These are phyloP conservation scores for Lophius americanus DNA, from an alignment of 2,797 vertebrate genomes.

Conservation along the genomic window DNA sequence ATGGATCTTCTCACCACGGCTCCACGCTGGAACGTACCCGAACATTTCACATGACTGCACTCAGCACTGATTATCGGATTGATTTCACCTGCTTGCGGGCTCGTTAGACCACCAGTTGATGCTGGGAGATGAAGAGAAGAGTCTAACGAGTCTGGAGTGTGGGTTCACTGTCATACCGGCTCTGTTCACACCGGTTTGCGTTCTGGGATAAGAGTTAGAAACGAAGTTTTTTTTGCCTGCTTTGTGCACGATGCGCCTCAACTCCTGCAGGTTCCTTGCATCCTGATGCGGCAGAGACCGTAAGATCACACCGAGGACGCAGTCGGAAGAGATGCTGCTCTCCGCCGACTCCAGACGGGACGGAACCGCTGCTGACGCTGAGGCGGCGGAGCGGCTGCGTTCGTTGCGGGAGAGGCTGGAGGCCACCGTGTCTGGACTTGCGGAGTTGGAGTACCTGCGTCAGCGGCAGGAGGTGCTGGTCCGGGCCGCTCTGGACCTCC, in stretches of 20 bases:
- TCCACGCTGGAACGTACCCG: not conserved
- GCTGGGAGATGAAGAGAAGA: not conserved
- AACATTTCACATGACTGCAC: not conserved
- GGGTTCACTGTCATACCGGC: not conserved
- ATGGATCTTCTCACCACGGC: not conserved
- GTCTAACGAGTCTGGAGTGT: not conserved
- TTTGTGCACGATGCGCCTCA: not conserved
- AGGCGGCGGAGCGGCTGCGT: conserved; percentile 77
- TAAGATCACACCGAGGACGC: not conserved
- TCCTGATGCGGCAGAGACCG: conserved; percentile 1
- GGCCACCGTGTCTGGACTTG: conserved; percentile 87
- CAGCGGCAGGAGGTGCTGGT: conserved; percentile 89
- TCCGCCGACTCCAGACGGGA: conserved; percentile 29
- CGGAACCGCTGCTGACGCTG: conserved; percentile 34
- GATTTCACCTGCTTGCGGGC: not conserved
- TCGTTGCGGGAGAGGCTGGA: conserved; percentile 87
- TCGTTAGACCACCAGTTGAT: conserved; percentile 29
- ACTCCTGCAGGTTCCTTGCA: not conserved
- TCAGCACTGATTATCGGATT: not conserved
- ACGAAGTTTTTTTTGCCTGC: not conserved
- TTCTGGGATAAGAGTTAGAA: not conserved
- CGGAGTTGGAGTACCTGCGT: conserved; percentile 89
- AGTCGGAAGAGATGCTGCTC: conserved; percentile 34
- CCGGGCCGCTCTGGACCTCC: conserved; percentile 73
- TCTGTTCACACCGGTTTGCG: not conserved